Percentiles rank a stretch among this genome's conserved stretches.
These are phyloP conservation scores for Mus pahari DNA, from an alignment of 2,113 vertebrate genomes.

Conservation along the genomic window DNA sequence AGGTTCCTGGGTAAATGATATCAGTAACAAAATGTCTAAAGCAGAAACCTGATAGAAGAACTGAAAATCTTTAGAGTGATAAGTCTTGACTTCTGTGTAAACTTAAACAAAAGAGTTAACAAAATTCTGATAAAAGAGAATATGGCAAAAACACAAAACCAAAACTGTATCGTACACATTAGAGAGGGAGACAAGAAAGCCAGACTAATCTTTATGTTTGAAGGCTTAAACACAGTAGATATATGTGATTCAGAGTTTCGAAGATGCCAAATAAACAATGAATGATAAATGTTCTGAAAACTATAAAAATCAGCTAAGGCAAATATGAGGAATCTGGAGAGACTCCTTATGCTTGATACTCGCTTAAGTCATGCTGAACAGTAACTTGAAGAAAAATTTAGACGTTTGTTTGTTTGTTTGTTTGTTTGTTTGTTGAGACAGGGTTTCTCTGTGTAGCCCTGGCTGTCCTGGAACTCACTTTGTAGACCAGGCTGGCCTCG, in stretches of 20 bases:
- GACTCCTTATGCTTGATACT: not conserved
- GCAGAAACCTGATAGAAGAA: not conserved
- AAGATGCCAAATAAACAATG: too few species aligned
- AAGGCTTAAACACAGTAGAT: not conserved
- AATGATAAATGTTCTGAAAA: not conserved
- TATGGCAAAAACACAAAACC: not conserved
- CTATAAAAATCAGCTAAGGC: not conserved
- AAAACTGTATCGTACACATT: not conserved
- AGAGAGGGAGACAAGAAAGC: not conserved
- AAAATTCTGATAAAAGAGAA: not conserved
- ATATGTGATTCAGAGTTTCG: not conserved
- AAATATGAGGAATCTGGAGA: rapidly evolving
- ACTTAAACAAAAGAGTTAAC: not conserved
- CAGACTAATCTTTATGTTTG: not conserved
- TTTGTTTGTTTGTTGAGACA: too few species aligned
- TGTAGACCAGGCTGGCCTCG: too few species aligned
- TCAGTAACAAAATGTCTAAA: not conserved
- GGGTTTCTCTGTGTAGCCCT: too few species aligned
- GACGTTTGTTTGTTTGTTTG: too few species aligned
- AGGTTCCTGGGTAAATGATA: not conserved
- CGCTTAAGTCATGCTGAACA: not conserved
- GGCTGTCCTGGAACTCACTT: too few species aligned
- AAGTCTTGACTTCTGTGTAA: rapidly evolving
- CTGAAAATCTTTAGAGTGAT: not conserved
- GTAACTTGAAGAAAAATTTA: not conserved